Conservation (phyloP, 1,140 invertebrate species). For the Sesamia nonagrioides region DNA sequence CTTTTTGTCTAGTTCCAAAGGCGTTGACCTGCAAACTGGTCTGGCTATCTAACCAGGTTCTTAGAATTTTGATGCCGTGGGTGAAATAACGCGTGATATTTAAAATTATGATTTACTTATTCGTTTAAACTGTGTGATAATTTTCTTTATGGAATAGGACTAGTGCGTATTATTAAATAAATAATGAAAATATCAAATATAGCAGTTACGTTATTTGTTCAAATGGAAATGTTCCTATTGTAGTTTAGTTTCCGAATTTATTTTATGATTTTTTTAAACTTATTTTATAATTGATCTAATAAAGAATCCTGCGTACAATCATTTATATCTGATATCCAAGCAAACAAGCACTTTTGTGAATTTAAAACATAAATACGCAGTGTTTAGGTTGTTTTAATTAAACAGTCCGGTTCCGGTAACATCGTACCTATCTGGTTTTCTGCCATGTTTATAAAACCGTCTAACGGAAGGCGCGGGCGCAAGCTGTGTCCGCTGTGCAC, state of each 20-base stretch:
- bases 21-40: conserved; percentile 21
- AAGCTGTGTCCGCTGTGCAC: conserved; percentile 64
- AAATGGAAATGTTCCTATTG: too few species aligned
- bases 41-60: not conserved
- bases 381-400: conserved; percentile 30
- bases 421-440: conserved; percentile 23
- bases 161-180: too few species aligned
- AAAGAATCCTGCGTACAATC: not conserved
- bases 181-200: too few species aligned
- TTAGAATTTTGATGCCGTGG: not conserved
- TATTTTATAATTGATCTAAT: not conserved
- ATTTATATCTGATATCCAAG: not conserved
- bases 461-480: conserved; percentile 60
- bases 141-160: too few species aligned
- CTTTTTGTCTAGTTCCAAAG: not conserved
- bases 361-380: conserved; percentile 27
- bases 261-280: too few species aligned
- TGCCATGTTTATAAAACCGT: conserved; percentile 43
- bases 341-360: conserved; percentile 1
- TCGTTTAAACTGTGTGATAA: too few species aligned
- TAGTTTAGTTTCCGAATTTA: too few species aligned
- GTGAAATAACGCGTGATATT: not conserved
- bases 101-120: too few species aligned
- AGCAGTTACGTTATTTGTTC: too few species aligned
- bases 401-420: conserved; percentile 2